Base-by-base conservation (phyloP, 2,113 vertebrate genomes). In the Dolichallabes microphthalmus region DNA sequence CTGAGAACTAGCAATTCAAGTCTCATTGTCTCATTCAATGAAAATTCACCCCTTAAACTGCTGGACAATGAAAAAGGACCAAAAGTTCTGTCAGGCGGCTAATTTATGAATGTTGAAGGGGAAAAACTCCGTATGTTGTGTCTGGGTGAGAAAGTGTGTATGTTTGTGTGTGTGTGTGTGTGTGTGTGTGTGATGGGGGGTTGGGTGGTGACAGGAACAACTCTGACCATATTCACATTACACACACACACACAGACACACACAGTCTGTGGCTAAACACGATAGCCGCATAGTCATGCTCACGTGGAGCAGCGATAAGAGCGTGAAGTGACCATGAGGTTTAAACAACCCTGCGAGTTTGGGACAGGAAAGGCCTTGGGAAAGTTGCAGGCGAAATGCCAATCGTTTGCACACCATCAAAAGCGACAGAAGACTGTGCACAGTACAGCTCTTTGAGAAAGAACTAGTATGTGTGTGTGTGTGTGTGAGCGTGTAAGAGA, bases 391-490 rank as follows among this genome's bases (percentile, higher is more conserved):
- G 55, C 64, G 81, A 80, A 60, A 63, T 50, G 66, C 35, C 66
- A 82, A 53, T 74, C 45, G 35, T 25, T 78, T 55, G 79, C 78
- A 80, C 35, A 32, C 66, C 53, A 76, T 81, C 78, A 81, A 81
- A 86, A 68, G 63, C 85, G 77, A 32, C 35, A 63, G 71, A 87
- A 77, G 0, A 35, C 76, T 7, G 17, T 60, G 19, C 32, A 60
- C 76, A 84, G 75, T 66, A 57, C 55, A 75, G 77, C 68, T 73
- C 13, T 82, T 27, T 82, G 82, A 85, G 52, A 86, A 82, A 57
- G 30, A 68, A 76, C 25, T 61, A 75, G 71, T 78, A 30, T 76
- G 77, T 39, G 53, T 73, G 66, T 35, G 32, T 35, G 32, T 35
- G 32, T 35, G 39, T 35, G 69, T 74, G 58, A 17, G 57, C 53